These are phyloP conservation scores for Chondrosia reniformis DNA, from an alignment of 37 sponge, comb jelly and placozoan species.

Conservation along the genomic window DNA sequence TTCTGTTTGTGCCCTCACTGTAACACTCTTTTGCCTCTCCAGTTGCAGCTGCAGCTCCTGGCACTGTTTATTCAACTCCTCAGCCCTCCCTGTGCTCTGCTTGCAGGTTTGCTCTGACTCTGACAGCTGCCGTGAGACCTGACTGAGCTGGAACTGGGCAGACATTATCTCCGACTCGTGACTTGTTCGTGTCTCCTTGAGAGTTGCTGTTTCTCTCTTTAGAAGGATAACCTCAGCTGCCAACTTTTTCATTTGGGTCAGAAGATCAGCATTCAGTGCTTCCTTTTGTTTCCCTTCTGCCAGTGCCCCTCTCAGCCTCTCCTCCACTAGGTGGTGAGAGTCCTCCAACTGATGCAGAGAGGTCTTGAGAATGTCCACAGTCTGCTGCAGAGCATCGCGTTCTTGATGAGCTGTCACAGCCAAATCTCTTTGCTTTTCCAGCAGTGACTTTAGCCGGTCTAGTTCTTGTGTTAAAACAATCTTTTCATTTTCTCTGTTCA, in stretches of 20 bases:
- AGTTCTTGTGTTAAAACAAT: not conserved
- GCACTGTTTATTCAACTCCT: not conserved
- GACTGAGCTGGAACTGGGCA: slow-evolving; percentile 11
- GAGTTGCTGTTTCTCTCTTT: not conserved
- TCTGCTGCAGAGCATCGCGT: slow-evolving; percentile 11
- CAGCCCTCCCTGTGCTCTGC: not conserved
- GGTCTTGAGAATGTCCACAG: slow-evolving; percentile 1
- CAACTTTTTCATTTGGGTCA: not conserved
- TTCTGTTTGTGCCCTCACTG: not conserved
- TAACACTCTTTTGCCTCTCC: not conserved
- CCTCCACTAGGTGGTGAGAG: not conserved
- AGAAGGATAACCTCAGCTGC: not conserved
- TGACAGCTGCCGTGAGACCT: slow-evolving; percentile 8
- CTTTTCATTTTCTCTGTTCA: not conserved
- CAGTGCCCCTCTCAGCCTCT: not conserved
- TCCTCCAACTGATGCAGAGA: slow-evolving; percentile 15
- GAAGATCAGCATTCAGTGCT: not conserved
- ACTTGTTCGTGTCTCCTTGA: not conserved
- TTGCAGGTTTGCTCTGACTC: not conserved
- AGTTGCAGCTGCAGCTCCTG: not conserved
- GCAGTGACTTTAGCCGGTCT: not conserved
- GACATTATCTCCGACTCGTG: slow-evolving; percentile 18
- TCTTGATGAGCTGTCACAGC: not conserved
- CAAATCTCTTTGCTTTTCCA: not conserved
- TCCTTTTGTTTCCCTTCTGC: not conserved